Conservation (phyloP, 64 coral and sea anemone species). For the Montipora foliosa region DNA sequence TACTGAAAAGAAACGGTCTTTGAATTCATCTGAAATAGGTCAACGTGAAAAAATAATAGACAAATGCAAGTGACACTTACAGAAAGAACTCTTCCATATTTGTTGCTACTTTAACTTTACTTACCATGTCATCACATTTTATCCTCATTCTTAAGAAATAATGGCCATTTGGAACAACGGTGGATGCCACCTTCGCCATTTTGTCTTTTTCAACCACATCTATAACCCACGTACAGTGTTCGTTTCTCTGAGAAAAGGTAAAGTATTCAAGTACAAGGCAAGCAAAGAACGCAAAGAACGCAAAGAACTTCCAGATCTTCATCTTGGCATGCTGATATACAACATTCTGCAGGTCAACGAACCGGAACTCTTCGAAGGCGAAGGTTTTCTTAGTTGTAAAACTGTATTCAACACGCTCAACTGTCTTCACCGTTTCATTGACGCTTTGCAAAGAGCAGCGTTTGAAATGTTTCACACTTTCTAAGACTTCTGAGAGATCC, state of each 20-base stretch:
- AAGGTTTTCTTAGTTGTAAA: background rate
- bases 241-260: background rate
- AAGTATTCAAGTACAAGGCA: background rate
- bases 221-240: conserved; percentile 27
- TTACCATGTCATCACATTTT: conserved; percentile 35
- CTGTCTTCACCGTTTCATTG: too few relatives aligned
- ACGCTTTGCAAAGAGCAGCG: too few relatives aligned
- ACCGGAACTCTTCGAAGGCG: background rate
- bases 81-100: too few relatives aligned
- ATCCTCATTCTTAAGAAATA: conserved; percentile 66
- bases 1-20: too few relatives aligned
- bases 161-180: conserved; percentile 26
- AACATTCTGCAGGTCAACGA: background rate
- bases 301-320: background rate
- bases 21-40: too few relatives aligned
- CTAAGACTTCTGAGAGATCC: too few relatives aligned
- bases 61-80: too few relatives aligned
- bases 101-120: background rate
- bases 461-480: too few relatives aligned
- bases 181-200: background rate
- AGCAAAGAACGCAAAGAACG: background rate
- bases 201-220: conserved; percentile 42
- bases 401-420: too few relatives aligned
- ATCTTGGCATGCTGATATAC: background rate
- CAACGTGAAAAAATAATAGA: too few relatives aligned